phyloP scores from a whole-genome alignment of 2,797 vertebrate genomes.

The Margarornis squamiger region DNA sequence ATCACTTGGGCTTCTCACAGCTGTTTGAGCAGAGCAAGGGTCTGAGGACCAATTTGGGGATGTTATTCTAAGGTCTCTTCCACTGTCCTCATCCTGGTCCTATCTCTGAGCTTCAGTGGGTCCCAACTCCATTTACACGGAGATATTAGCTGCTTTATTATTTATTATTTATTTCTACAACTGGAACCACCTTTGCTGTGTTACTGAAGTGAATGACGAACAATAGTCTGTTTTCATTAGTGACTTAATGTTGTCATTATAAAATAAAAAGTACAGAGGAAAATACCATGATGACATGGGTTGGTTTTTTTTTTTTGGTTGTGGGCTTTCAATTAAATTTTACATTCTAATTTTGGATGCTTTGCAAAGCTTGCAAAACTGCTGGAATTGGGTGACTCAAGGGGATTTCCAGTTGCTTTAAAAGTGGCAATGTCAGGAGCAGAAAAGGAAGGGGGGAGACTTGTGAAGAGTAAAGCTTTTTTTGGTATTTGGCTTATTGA shows the following conservation, averaged over 20 bases:
- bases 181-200: conserved; percentile 59
- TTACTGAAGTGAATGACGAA: not conserved
- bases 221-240: not conserved
- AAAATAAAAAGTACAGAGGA: conserved; percentile 60
- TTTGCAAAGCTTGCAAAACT: not conserved
- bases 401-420: not conserved
- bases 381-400: not conserved
- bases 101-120: conserved; percentile 24
- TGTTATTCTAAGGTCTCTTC: not conserved
- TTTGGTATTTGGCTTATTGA: not conserved
- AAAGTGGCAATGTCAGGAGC: not conserved
- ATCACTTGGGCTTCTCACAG: not conserved
- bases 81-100: not conserved
- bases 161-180: conserved; percentile 74
- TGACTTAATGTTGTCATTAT: not conserved
- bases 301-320: not conserved
- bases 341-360: not conserved
- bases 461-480: not conserved
- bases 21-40: not conserved
- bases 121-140: not conserved
- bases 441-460: not conserved
- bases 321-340: not conserved
- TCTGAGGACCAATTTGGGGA: not conserved
- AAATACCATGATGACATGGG: not conserved
- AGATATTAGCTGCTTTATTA: conserved; percentile 46